Conservation (phyloP, 2,888 invertebrate species). For the Conops quadrifasciatus region DNA sequence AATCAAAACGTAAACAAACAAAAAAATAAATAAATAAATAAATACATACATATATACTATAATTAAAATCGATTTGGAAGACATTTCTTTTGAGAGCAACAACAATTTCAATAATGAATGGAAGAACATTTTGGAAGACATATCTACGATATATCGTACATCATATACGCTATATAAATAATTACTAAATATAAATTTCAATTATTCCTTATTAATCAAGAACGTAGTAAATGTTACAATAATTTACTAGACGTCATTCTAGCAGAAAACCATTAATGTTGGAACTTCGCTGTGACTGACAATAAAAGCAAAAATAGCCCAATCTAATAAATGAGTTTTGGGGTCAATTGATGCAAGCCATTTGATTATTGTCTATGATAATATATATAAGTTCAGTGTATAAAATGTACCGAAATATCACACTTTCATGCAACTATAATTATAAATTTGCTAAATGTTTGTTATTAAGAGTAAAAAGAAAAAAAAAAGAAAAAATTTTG, state of each 20-base stretch:
- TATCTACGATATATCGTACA: conserved; percentile 43
- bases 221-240: conserved; percentile 32
- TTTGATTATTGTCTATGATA: conserved; percentile 50
- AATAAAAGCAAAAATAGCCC: conserved; percentile 54
- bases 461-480: not conserved
- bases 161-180: conserved; percentile 8
- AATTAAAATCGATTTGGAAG: conserved; percentile 52
- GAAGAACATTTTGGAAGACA: conserved; percentile 57
- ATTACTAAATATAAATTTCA: conserved; percentile 15
- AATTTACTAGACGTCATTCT: conserved; percentile 41
- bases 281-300: conserved; percentile 65
- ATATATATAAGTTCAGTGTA: conserved; percentile 44
- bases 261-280: conserved; percentile 40
- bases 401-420: conserved; percentile 22
- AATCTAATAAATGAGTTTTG: conserved; percentile 40
- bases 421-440: conserved; percentile 42
- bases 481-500: conserved; percentile 14
- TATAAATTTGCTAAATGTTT: conserved; percentile 22
- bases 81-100: conserved; percentile 52
- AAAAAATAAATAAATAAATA: conserved; percentile 12
- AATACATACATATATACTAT: conserved; percentile 29
- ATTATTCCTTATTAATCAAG: not conserved
- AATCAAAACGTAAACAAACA: not conserved
- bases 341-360: conserved; percentile 43
- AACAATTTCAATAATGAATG: conserved; percentile 48